These are phyloP conservation scores for Cyanoramphus novaezelandiae DNA, from an alignment of 2,113 vertebrate genomes.

Conservation along the genomic window DNA sequence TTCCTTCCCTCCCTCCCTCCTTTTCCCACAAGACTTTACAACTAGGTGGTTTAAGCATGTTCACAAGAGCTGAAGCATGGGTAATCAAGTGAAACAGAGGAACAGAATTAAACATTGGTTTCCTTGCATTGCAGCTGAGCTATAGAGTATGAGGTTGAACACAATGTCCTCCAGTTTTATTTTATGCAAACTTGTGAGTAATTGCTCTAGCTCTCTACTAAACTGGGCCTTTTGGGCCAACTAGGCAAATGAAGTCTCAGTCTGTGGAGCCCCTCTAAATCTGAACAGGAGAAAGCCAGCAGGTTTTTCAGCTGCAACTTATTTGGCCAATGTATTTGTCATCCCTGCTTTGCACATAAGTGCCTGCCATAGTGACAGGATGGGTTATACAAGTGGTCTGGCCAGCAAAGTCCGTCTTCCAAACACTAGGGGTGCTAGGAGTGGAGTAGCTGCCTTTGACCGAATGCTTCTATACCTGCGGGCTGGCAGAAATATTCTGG, in stretches of 20 bases:
- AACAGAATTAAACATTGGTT: slow-evolving; percentile 3
- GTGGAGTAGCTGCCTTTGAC: background rate
- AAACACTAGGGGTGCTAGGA: background rate
- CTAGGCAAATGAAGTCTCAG: background rate
- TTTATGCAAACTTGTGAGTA: background rate
- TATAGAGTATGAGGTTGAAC: background rate
- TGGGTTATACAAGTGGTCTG: background rate
- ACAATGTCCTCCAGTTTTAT: background rate
- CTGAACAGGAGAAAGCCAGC: background rate
- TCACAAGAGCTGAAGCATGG: background rate
- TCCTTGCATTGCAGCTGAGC: background rate
- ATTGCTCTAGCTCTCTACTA: background rate
- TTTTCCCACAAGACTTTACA: background rate
- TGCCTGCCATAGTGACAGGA: background rate
- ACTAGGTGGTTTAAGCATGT: background rate
- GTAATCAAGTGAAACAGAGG: background rate
- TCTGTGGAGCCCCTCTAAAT: background rate
- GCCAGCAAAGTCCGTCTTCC: background rate
- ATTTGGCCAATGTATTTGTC: background rate
- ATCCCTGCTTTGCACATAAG: background rate
- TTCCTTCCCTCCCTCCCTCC: background rate
- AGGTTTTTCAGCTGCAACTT: background rate
- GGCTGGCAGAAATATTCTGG: background rate
- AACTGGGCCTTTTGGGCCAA: background rate
- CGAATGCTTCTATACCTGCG: background rate